Evolutionary conservation across 2,113 vertebrate genomes (phyloP).

Genomic region (Dicentrarchus labrax): DNA sequence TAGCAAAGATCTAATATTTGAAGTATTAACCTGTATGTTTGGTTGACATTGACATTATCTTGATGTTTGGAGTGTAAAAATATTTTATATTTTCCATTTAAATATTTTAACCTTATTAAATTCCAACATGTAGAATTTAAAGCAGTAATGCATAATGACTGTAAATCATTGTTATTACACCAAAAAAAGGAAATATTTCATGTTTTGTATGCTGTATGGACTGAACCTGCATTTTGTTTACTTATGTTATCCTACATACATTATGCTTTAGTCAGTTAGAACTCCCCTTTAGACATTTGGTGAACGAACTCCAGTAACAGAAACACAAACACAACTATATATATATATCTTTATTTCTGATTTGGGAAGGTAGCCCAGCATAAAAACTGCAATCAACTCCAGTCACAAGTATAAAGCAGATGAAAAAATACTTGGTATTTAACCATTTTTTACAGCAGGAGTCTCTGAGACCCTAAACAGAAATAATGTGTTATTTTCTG

Average conservation of each 20-base stretch:
- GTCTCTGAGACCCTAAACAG: background rate
- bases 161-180: background rate
- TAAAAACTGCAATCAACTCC: background rate
- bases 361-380: background rate
- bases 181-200: background rate
- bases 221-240: background rate
- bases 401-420: background rate
- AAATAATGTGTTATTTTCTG: background rate
- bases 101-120: background rate
- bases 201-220: background rate
- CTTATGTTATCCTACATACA: background rate
- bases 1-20: background rate
- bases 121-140: background rate
- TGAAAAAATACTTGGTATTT: background rate
- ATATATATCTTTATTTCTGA: background rate
- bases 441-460: background rate
- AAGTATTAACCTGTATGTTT: background rate
- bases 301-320: background rate
- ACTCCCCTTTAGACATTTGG: background rate
- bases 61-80: background rate
- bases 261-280: no score
- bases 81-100: background rate
- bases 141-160: background rate
- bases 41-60: background rate
- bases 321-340: background rate